phyloP scores from a whole-genome alignment of 2,113 vertebrate genomes.

The Gadus chalcogrammus region DNA sequence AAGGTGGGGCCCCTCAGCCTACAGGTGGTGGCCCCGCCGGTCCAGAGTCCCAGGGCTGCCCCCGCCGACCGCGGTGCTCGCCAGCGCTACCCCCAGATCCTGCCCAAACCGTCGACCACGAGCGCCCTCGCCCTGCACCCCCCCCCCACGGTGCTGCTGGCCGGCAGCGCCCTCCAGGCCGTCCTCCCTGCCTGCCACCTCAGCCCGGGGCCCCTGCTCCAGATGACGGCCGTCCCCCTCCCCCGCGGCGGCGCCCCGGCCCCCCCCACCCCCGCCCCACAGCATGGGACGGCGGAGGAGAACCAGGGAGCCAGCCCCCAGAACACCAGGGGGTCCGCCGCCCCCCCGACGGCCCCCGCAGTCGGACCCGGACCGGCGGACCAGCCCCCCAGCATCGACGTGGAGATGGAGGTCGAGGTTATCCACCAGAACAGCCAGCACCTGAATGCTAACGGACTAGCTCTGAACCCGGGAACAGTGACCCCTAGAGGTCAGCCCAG shows the following conservation, averaged over 20 bases:
- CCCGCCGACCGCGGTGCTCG: conserved; percentile 85
- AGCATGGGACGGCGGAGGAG: conserved; percentile 71
- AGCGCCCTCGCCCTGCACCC: conserved; percentile 87
- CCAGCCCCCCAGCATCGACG: conserved; percentile 70
- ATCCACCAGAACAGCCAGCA: conserved; percentile 75
- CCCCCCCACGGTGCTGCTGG: conserved; percentile 90
- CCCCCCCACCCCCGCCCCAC: conserved; percentile 64
- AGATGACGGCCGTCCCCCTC: conserved; percentile 94
- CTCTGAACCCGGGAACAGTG: conserved; percentile 46
- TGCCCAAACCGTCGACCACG: conserved; percentile 89
- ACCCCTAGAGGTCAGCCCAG: conserved; percentile 71
- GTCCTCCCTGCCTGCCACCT: conserved; percentile 89
- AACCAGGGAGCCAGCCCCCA: conserved; percentile 68
- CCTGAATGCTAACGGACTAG: conserved; percentile 42
- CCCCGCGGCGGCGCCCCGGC: conserved; percentile 69
- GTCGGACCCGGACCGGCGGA: conserved; percentile 61
- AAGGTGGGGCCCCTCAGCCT: conserved; percentile 93
- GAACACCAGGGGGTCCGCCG: conserved; percentile 79
- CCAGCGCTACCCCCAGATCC: conserved; percentile 92
- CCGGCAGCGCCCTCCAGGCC: conserved; percentile 92
- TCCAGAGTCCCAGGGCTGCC: conserved; percentile 86
- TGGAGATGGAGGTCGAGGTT: conserved; percentile 86
- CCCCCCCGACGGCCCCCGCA: conserved; percentile 79
- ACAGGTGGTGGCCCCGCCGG: conserved; percentile 92
- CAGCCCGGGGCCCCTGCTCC: conserved; percentile 89